These are phyloP conservation scores for Himalopsyche japonica DNA, from an alignment of 2,888 invertebrate genomes.

Conservation along the genomic window DNA sequence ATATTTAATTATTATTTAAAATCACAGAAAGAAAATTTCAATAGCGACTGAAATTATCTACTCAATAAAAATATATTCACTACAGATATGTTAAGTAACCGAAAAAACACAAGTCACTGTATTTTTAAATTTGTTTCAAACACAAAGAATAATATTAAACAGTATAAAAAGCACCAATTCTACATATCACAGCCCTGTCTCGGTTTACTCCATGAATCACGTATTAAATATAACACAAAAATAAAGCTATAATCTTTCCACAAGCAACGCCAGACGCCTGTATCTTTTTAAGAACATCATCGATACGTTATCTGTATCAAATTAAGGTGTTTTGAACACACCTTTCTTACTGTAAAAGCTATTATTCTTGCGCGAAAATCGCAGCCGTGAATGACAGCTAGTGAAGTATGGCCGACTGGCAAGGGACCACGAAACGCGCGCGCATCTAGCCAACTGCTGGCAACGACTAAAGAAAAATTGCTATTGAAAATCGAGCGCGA, in stretches of 20 bases:
- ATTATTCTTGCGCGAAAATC: neutral
- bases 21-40: conserved; percentile 36
- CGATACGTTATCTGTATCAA: neutral
- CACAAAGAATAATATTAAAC: conserved; percentile 6
- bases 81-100: neutral
- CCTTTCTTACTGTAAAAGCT: neutral
- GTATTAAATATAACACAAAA: conserved; percentile 13
- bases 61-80: neutral
- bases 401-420: neutral
- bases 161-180: conserved; percentile 6
- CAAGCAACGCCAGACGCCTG: neutral
- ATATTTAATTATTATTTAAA: conserved; percentile 44
- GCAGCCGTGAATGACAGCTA: conserved; percentile 3
- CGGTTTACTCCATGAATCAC: neutral
- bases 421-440: neutral
- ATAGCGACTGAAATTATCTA: conserved; percentile 26
- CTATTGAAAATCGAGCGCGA: neutral
- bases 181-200: conserved; percentile 12
- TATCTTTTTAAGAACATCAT: neutral
- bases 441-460: neutral
- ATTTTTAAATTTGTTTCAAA: neutral
- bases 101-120: neutral
- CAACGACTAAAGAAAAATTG: neutral
- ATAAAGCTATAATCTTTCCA: neutral
- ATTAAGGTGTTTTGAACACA: neutral